Percentiles rank a stretch among this genome's conserved stretches.
Evolutionary conservation across 2,113 vertebrate species (phyloP).

Genomic region (Eupsittula cactorum): DNA sequence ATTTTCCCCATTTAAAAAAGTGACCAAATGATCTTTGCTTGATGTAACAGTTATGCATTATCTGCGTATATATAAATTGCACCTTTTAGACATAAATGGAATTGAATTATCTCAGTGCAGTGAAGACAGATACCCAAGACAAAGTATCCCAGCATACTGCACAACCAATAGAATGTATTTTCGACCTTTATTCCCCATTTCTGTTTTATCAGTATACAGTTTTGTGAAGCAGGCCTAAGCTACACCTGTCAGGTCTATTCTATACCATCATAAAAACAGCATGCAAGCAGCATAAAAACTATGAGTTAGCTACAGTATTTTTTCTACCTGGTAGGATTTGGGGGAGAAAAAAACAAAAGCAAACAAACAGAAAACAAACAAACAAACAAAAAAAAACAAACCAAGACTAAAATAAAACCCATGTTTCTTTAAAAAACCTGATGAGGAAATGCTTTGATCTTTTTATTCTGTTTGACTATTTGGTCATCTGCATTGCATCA

Average conservation of each 20-base stretch:
- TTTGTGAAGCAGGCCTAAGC: background rate
- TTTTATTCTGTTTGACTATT: background rate
- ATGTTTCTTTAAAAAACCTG: background rate
- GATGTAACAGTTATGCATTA: background rate
- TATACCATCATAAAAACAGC: background rate
- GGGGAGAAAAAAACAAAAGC: background rate
- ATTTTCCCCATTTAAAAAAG: background rate
- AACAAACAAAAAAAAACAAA: too few species aligned
- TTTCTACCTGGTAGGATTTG: background rate
- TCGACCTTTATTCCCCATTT: background rate
- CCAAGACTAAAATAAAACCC: background rate
- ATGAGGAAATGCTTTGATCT: background rate
- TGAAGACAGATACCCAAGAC: background rate
- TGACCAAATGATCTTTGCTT: background rate
- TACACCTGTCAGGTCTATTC: background rate
- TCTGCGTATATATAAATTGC: background rate
- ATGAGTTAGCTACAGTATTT: background rate
- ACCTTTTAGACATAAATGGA: background rate
- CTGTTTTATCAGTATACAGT: background rate
- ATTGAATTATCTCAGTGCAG: fast-evolving
- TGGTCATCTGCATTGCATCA: background rate
- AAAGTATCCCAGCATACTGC: background rate
- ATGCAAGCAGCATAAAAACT: background rate
- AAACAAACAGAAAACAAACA: background rate
- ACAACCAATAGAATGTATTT: background rate